Conservation (phyloP, 2,113 vertebrate genomes). For the Numenius arquata region DNA sequence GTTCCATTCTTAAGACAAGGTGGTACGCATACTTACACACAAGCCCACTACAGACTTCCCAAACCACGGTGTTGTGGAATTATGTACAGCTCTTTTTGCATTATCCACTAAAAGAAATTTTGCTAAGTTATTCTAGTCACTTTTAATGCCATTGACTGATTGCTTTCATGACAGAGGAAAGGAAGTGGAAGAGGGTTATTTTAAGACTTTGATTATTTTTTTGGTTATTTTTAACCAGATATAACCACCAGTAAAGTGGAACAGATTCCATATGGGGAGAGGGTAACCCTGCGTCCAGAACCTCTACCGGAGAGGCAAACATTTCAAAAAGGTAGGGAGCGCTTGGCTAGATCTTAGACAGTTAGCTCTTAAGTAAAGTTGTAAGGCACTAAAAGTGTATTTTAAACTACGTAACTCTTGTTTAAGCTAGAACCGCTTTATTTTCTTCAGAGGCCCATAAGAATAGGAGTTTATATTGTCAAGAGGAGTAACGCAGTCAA, state of each 20-base stretch:
- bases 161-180: background rate
- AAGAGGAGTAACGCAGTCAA: background rate
- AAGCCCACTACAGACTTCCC: background rate
- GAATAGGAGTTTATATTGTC: background rate
- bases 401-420: background rate
- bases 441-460: background rate
- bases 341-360: background rate
- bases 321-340: constrained; percentile 88
- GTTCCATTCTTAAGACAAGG: background rate
- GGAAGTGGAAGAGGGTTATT: background rate
- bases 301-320: constrained; percentile 81
- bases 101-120: background rate
- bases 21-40: background rate
- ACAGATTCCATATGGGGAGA: constrained; percentile 93
- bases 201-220: background rate
- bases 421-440: background rate
- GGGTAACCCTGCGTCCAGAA: constrained; percentile 92
- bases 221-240: constrained; percentile 64
- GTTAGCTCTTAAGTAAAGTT: background rate
- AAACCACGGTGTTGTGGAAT: background rate
- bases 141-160: background rate
- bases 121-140: background rate
- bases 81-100: background rate
- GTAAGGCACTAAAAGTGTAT: background rate
- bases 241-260: constrained; percentile 86